These are phyloP conservation scores for Gerris lacustris DNA, from an alignment of 2,888 invertebrate species.

Conservation along the genomic window DNA sequence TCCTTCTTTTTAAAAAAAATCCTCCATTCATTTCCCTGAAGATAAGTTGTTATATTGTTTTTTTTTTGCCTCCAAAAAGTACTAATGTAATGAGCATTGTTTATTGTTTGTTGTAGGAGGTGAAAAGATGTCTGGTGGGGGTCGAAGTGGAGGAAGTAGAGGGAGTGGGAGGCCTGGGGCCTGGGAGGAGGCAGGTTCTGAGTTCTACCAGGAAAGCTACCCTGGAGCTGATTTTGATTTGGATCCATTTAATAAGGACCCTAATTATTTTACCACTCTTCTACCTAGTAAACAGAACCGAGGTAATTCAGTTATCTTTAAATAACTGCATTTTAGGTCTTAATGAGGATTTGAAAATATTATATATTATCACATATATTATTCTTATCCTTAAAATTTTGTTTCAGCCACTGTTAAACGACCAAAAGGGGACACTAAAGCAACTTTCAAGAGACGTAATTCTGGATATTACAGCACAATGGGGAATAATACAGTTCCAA, in stretches of 20 bases:
- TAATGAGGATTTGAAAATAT: background rate
- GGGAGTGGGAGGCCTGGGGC: constrained; percentile 36
- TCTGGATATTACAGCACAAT: constrained; percentile 48
- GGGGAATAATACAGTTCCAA: constrained; percentile 42
- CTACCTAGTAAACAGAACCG: constrained; percentile 59
- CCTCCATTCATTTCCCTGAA: too few relatives aligned
- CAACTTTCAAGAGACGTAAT: constrained; percentile 33
- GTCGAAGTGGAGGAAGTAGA: constrained; percentile 8
- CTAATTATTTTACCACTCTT: constrained; percentile 60
- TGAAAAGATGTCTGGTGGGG: background rate
- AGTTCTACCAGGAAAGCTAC: constrained; percentile 76
- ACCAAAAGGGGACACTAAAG: constrained; percentile 30
- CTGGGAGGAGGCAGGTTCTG: constrained; percentile 74
- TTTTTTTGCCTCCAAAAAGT: too few relatives aligned
- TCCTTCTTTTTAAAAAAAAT: too few relatives aligned
- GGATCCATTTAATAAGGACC: constrained; percentile 56
- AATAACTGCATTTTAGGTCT: background rate
- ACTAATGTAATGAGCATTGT: too few relatives aligned
- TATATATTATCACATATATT: background rate
- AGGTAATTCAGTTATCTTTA: constrained; percentile 11
- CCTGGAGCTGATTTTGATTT: constrained; percentile 53
- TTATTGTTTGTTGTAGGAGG: background rate
- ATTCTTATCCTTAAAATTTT: background rate
- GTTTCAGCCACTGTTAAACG: constrained; percentile 45
- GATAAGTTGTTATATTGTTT: too few relatives aligned